Conservation (phyloP, 92 coral and sea anemone genomes). For the Phenganax subtilis region DNA sequence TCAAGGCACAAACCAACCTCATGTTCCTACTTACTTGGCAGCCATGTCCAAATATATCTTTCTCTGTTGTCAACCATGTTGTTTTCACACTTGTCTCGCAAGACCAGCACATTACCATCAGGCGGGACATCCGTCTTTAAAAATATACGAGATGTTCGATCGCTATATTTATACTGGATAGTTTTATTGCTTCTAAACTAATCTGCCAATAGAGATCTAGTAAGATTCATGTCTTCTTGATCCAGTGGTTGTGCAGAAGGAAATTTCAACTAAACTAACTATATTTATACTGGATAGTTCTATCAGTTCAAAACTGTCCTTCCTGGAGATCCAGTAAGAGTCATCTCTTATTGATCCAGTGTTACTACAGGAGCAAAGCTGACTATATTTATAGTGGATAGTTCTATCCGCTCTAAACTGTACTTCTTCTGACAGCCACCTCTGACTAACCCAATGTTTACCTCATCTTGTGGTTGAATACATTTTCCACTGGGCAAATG, state of each 20-base stretch:
- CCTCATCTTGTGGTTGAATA: slow-evolving; percentile 68
- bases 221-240: background rate
- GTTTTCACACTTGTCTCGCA: slow-evolving; percentile 79
- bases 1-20: background rate
- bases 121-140: slow-evolving; percentile 59
- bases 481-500: slow-evolving; percentile 84
- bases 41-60: slow-evolving; percentile 63
- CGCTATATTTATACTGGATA: too few species aligned
- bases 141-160: background rate
- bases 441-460: slow-evolving; percentile 21
- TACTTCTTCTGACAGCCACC: background rate
- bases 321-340: slow-evolving; percentile 7
- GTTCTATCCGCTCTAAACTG: too few species aligned
- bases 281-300: slow-evolving; percentile 21
- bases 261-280: slow-evolving; percentile 5
- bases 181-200: too few species aligned
- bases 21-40: slow-evolving; percentile 73
- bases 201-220: background rate
- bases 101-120: slow-evolving; percentile 59
- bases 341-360: background rate
- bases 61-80: slow-evolving; percentile 60
- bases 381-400: background rate
- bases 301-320: background rate
- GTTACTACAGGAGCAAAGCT: background rate
- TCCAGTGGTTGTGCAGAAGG: background rate